These are phyloP conservation scores for Drosophila paranaensis DNA, from an alignment of 2,888 invertebrate genomes.

Conservation along the genomic window DNA sequence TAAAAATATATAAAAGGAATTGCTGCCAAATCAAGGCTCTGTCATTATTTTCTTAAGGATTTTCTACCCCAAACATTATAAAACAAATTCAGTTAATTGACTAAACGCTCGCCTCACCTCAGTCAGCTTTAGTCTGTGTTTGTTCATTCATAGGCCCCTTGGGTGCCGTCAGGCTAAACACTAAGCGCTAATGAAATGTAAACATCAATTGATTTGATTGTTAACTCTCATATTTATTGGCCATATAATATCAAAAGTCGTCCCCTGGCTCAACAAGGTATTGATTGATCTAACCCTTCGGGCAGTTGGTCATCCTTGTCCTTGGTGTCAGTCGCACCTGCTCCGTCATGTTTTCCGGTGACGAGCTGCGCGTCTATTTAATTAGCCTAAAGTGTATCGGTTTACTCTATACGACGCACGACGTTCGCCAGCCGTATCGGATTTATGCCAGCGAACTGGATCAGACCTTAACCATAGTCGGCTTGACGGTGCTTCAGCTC, in stretches of 20 bases:
- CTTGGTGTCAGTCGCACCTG: constrained; percentile 18
- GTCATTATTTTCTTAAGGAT: not conserved
- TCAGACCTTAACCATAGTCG: constrained; percentile 13
- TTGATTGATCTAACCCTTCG: constrained; percentile 8
- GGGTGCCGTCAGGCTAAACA: constrained; percentile 1
- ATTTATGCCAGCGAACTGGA: constrained; percentile 31
- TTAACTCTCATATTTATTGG: not conserved
- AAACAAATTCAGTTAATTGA: not conserved
- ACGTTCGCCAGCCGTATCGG: not conserved
- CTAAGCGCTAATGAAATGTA: constrained; percentile 17
- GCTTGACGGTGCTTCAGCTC: constrained; percentile 37
- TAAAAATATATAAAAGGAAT: no score
- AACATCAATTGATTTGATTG: constrained; percentile 34
- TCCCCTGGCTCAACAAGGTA: not conserved
- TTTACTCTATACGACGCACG: constrained; percentile 48
- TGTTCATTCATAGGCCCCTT: not conserved
- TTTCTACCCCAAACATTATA: not conserved
- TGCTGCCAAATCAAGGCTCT: no score
- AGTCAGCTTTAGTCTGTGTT: not conserved
- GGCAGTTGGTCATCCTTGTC: not conserved
- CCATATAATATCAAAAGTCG: not conserved
- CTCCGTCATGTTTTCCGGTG: constrained; percentile 55
- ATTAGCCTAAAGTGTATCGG: constrained; percentile 64
- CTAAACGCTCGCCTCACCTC: not conserved
- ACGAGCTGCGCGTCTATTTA: constrained; percentile 65